Evolutionary conservation across 2,113 vertebrate genomes (phyloP).

Genomic region (Cyphomyrus discorhynchus): DNA sequence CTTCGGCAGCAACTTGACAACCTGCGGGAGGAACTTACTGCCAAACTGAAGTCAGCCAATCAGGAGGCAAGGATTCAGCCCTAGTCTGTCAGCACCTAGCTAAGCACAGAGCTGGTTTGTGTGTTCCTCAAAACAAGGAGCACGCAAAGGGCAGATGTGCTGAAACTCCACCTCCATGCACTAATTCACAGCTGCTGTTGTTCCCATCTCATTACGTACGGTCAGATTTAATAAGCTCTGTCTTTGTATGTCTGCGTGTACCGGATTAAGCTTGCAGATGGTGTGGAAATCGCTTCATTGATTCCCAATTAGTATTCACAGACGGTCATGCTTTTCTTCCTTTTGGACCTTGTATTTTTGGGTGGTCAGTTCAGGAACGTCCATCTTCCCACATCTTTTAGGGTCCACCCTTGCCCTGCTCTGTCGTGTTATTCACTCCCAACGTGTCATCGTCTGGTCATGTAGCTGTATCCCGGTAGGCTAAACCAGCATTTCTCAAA

Average conservation of each 20-base stretch:
- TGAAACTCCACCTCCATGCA: not conserved
- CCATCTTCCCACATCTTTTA: not conserved
- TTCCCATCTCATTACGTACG: not conserved
- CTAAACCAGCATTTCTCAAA: not conserved
- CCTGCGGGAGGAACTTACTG: conserved; percentile 74
- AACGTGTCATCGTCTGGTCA: not conserved
- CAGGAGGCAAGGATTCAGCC: conserved; percentile 67
- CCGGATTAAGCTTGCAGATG: not conserved
- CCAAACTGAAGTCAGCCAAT: conserved; percentile 73
- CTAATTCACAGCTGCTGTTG: not conserved
- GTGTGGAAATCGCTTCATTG: not conserved
- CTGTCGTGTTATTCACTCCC: not conserved
- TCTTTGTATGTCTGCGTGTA: not conserved
- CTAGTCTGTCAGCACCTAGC: not conserved
- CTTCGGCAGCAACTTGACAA: conserved; percentile 79
- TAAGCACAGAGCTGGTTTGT: not conserved
- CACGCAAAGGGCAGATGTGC: not conserved
- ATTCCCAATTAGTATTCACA: conserved; percentile 1
- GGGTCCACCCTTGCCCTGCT: not conserved
- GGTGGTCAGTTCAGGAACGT: not conserved
- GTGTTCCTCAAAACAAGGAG: not conserved
- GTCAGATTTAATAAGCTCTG: conserved; percentile 15
- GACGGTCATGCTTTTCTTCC: not conserved
- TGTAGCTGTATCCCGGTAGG: not conserved
- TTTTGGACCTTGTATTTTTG: not conserved